Conservation (phyloP, 2,113 vertebrate species). For the Pseudopodoces humilis region DNA sequence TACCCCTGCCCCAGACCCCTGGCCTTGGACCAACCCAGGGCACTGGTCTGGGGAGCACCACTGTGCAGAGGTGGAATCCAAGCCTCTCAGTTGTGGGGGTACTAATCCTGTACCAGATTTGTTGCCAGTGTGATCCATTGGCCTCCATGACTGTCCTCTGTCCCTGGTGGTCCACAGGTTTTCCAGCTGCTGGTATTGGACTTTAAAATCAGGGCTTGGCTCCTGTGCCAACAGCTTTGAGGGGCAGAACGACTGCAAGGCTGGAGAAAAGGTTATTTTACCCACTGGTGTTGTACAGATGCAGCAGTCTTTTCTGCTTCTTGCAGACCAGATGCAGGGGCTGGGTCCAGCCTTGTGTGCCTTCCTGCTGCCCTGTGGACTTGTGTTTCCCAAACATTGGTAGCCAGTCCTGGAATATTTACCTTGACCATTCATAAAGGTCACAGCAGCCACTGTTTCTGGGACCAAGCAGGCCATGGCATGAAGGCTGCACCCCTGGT, state of each 20-base stretch:
- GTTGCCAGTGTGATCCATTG: background rate
- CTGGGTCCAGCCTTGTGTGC: background rate
- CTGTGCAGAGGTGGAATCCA: background rate
- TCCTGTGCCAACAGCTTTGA: background rate
- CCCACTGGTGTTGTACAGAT: rapidly evolving
- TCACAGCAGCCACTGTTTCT: background rate
- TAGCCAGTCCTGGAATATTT: background rate
- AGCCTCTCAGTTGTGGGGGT: rapidly evolving
- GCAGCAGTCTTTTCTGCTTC: background rate
- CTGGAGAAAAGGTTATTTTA: background rate
- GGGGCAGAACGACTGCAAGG: background rate
- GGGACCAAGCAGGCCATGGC: background rate
- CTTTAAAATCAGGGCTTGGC: background rate
- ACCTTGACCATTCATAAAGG: background rate
- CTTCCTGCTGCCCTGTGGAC: background rate
- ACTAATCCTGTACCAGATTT: background rate
- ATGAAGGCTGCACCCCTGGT: background rate
- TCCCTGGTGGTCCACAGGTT: background rate
- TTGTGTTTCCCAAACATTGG: rapidly evolving
- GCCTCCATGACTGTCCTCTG: background rate
- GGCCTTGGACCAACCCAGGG: background rate
- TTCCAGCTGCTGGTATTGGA: background rate
- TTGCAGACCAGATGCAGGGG: background rate
- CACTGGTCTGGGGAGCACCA: background rate
- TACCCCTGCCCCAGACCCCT: background rate